Percentiles rank a stretch among this genome's conserved stretches.
These are phyloP conservation scores for Ophiodon elongatus DNA, from an alignment of 2,113 vertebrate genomes.

Conservation along the genomic window DNA sequence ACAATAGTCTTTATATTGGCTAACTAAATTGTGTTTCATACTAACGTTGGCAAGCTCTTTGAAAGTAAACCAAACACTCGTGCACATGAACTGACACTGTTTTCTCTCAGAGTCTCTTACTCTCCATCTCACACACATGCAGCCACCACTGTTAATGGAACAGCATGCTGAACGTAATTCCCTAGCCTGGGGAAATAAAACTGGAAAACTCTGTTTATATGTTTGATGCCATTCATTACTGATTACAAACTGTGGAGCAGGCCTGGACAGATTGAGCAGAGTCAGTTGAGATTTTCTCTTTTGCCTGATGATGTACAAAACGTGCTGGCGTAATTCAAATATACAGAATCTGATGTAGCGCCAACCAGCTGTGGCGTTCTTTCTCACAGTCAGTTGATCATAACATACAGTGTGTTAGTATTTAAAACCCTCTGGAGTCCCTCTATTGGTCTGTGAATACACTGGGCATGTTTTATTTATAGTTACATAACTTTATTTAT, in stretches of 20 bases:
- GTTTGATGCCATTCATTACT: constrained; percentile 46
- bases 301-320: background rate
- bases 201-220: constrained; percentile 41
- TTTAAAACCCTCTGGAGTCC: constrained; percentile 16
- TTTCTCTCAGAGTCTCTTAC: constrained; percentile 33
- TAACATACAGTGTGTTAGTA: constrained; percentile 9
- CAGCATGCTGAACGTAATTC: constrained; percentile 46
- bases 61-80: constrained; percentile 69
- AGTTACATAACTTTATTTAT: background rate
- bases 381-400: constrained; percentile 7
- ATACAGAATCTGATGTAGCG: background rate
- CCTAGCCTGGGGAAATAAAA: constrained; percentile 50
- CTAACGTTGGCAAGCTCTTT: constrained; percentile 53
- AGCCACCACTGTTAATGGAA: constrained; percentile 53
- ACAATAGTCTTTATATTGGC: constrained; percentile 66
- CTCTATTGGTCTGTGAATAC: constrained; percentile 1
- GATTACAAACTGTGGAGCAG: constrained; percentile 33
- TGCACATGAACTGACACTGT: constrained; percentile 46
- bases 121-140: constrained; percentile 10
- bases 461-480: constrained; percentile 4
- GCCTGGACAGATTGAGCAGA: constrained; percentile 21
- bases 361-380: background rate
- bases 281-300: background rate
- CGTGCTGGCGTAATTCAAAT: background rate
- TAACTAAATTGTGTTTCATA: constrained; percentile 75